phyloP scores from a whole-genome alignment of 2,888 invertebrate genomes.

The Pilophorus perplexus region DNA sequence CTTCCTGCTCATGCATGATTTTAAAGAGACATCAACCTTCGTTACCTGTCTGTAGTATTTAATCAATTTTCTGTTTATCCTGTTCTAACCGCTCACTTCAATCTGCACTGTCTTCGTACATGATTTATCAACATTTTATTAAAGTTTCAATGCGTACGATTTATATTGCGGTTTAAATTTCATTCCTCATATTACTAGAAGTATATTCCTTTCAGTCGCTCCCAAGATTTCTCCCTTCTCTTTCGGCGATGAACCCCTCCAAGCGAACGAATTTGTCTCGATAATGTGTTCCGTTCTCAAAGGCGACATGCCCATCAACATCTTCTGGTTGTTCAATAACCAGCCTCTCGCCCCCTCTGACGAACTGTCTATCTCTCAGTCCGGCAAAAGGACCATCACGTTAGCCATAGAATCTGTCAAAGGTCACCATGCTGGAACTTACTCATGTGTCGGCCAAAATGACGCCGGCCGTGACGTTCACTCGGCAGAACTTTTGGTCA shows the following conservation, averaged over 20 bases:
- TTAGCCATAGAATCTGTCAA: conserved; percentile 66
- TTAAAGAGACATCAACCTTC: too few relatives aligned
- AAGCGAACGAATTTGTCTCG: conserved; percentile 52
- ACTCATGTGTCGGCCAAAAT: conserved; percentile 70
- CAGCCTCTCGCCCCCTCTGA: conserved; percentile 54
- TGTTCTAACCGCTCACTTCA: too few relatives aligned
- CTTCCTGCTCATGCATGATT: conserved; percentile 52
- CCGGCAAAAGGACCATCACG: conserved; percentile 63
- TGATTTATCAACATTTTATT: too few relatives aligned
- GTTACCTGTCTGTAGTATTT: too few relatives aligned
- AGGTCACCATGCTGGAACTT: conserved; percentile 70
- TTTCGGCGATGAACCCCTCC: conserved; percentile 49
- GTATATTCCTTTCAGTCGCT: conserved; percentile 46
- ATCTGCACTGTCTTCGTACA: too few relatives aligned
- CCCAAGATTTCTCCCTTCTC: conserved; percentile 48
- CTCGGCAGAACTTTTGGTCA: conserved; percentile 66
- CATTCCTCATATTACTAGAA: too few relatives aligned
- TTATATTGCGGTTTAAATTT: too few relatives aligned
- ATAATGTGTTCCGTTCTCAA: conserved; percentile 57
- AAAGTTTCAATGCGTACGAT: too few relatives aligned
- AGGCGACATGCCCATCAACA: conserved; percentile 63
- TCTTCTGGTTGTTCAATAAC: conserved; percentile 64
- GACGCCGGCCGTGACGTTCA: conserved; percentile 65
- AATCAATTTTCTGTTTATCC: too few relatives aligned
- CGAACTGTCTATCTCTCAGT: conserved; percentile 59